Evolutionary conservation across 2,797 vertebrate species (phyloP), one percentile per base, ranked within the genome.

Genomic region (Knipowitschia caucasica): DNA sequence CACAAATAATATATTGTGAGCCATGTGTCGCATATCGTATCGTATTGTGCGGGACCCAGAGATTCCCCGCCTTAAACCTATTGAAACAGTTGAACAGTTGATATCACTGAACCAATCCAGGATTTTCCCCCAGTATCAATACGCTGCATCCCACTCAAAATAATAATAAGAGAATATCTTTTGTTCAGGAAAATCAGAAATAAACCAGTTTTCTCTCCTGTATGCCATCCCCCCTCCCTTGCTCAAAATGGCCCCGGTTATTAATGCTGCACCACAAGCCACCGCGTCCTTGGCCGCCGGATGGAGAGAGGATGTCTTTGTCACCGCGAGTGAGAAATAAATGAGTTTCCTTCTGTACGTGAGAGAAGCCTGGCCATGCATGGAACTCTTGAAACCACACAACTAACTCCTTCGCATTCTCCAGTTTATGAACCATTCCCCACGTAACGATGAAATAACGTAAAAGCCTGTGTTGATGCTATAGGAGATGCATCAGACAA

Each of bases 241-340:
- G 50, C 64, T 62, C 59, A 75, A 63, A 82, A 83, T 74, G 71
- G 55, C 62, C 39, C 17, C 50, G 0, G 5, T 69, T 64, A 72
- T 69, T 69, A 71, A 66, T 59, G 59, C 60, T 50, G 24, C 59
- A 46, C 59, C 36, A 34, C 51, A 52, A 77, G 53, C 33, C 38
- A 17, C 1, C 0, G 43, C 45, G 82, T 78, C 78, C 81, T 83
- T 80, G 76, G 52, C 25, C 39, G 53, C 24, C 40, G 18, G 43
- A 12, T 31, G 8, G 29, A 24, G 54, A 53, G 25, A 55, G 50
- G 40, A 56, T 23, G 56, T 50, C 57, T 55, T 59, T 39, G 26
- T 60, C 45, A 20, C 36, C 4, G 18, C 18, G 38, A 30, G 39
- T 29, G 73, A 52, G 43, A 75, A 56, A 64, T 79, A 69, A 71